A percentile compares a stretch with the other conserved stretches of the same genome.
Conservation (phyloP, 2,888 invertebrate genomes). For the Agonopterix alstromeriana region DNA sequence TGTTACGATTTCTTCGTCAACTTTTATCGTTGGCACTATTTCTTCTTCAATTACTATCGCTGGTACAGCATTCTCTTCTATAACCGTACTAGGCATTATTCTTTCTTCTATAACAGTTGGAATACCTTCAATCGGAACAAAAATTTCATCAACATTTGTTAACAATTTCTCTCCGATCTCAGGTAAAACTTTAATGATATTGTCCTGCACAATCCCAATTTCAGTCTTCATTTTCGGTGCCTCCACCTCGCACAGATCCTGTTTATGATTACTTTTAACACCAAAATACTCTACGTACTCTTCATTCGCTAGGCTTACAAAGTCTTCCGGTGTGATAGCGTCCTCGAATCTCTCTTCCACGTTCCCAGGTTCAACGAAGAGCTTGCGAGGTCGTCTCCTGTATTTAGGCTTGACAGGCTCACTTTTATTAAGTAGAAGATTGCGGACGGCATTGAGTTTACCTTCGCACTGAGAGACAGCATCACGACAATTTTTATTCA, state of each 20-base stretch:
- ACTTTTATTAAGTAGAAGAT: conserved; percentile 31
- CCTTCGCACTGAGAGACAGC: conserved; percentile 50
- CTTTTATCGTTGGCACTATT: too few species aligned
- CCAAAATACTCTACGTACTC: conserved; percentile 36
- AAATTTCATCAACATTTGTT: neutral
- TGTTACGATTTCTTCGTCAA: too few species aligned
- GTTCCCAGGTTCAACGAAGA: conserved; percentile 43
- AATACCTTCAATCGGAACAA: neutral
- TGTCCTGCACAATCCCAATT: conserved; percentile 19
- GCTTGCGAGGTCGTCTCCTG: conserved; percentile 32
- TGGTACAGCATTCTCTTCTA: conserved; percentile 4
- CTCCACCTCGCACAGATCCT: conserved; percentile 30
- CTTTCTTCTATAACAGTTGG: conserved; percentile 1
- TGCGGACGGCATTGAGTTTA: conserved; percentile 47
- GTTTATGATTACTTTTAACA: conserved; percentile 30
- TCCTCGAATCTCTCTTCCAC: conserved; percentile 55
- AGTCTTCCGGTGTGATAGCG: conserved; percentile 52
- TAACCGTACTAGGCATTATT: conserved; percentile 7
- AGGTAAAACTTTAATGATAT: conserved; percentile 15
- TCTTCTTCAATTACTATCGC: too few species aligned
- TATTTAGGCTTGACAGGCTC: conserved; percentile 22
- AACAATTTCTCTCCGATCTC: neutral
- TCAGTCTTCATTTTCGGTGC: conserved; percentile 38
- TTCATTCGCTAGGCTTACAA: conserved; percentile 34
- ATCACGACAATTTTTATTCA: conserved; percentile 30